Evolutionary conservation across 2,797 vertebrate species (phyloP).

Genomic region (Oreortyx pictus): DNA sequence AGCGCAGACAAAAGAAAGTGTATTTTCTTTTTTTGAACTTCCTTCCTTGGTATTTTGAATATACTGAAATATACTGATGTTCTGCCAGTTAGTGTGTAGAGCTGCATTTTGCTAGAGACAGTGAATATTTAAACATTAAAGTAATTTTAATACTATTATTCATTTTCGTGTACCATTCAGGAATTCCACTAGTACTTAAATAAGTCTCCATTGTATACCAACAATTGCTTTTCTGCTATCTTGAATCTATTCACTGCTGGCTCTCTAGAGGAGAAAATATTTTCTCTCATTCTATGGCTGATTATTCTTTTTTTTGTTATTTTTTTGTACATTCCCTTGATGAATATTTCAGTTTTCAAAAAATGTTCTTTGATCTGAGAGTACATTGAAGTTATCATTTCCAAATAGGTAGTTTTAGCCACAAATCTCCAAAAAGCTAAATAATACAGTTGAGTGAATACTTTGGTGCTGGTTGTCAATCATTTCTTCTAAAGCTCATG

Average conservation of each 20-base stretch:
- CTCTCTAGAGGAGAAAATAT: neutral
- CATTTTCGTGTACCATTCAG: conserved; percentile 47
- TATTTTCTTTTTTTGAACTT: neutral
- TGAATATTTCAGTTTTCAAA: conserved; percentile 33
- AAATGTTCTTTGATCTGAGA: conserved; percentile 47
- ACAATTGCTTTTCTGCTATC: neutral
- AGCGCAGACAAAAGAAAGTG: neutral
- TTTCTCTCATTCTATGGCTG: neutral
- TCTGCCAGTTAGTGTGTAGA: neutral
- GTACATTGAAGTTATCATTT: conserved; percentile 1
- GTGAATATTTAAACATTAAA: conserved; percentile 53
- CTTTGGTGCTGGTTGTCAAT: neutral
- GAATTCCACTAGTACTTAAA: conserved; percentile 19
- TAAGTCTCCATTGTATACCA: conserved; percentile 17
- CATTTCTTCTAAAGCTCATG: neutral
- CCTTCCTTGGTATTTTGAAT: neutral
- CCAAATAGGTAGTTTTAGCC: conserved; percentile 11
- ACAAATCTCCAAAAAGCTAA: conserved; percentile 9
- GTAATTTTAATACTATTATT: conserved; percentile 56
- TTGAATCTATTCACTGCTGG: neutral
- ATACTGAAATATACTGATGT: neutral
- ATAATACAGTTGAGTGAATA: neutral
- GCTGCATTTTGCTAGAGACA: neutral
- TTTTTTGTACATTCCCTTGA: conserved; percentile 25
- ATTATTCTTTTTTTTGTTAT: conserved; percentile 6